These are phyloP conservation scores for Cetonia aurata DNA, from an alignment of 2,888 invertebrate genomes.

Conservation along the genomic window DNA sequence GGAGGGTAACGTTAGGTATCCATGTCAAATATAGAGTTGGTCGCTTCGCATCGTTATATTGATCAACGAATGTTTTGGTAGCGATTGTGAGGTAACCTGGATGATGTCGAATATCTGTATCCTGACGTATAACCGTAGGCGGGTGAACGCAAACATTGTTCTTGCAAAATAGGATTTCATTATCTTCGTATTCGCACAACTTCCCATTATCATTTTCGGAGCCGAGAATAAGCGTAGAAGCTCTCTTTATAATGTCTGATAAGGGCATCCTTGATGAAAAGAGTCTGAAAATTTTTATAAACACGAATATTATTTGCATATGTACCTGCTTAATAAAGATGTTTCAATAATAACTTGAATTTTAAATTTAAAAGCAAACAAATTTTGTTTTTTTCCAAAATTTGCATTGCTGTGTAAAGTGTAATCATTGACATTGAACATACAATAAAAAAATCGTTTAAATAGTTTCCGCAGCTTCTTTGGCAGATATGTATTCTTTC, in stretches of 20 bases:
- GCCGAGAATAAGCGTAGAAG: constrained; percentile 84
- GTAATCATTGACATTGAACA: too few species aligned
- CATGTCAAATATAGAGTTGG: constrained; percentile 91
- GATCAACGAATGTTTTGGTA: constrained; percentile 83
- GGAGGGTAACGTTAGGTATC: constrained; percentile 93
- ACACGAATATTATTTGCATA: too few species aligned
- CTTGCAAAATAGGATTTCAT: constrained; percentile 90
- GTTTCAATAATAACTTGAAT: too few species aligned
- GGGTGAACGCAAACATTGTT: constrained; percentile 99
- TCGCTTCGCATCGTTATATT: constrained; percentile 81
- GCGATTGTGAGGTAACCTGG: constrained; percentile 93
- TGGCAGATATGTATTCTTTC: too few species aligned
- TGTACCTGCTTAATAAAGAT: too few species aligned
- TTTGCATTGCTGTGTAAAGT: too few species aligned
- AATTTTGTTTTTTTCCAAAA: too few species aligned
- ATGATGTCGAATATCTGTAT: constrained; percentile 88
- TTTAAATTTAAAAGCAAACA: too few species aligned
- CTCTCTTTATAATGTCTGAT: constrained; percentile 80
- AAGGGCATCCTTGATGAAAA: constrained; percentile 76
- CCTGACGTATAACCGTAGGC: constrained; percentile 84
- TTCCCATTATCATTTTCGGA: constrained; percentile 73
- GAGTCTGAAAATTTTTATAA: too few species aligned
- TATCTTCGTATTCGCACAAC: constrained; percentile 80
- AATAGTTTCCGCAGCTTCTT: too few species aligned
- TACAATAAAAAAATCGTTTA: too few species aligned